A percentile compares a stretch with the other conserved stretches of the same genome.
phyloP scores from a whole-genome alignment of 2,113 vertebrate species.

The Neogale vison region DNA sequence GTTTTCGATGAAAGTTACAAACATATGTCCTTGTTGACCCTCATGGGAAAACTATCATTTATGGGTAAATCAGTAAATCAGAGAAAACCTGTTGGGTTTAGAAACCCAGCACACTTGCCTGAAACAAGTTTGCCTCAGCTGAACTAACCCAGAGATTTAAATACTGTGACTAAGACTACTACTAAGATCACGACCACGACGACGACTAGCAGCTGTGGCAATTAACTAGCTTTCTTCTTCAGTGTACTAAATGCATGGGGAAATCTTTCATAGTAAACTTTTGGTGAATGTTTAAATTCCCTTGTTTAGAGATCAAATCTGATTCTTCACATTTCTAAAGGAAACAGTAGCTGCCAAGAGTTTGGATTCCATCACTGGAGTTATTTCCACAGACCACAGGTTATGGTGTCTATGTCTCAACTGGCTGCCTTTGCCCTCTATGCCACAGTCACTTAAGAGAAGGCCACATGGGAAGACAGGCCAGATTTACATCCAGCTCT shows the following conservation, averaged over 20 bases:
- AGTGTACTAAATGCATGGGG: not conserved
- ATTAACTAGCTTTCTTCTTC: not conserved
- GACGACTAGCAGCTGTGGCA: not conserved
- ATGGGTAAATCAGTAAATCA: not conserved
- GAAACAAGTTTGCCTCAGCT: not conserved
- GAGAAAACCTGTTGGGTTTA: not conserved
- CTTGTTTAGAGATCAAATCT: not conserved
- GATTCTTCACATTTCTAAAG: not conserved
- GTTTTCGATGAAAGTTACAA: constrained; percentile 9
- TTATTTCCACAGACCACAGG: not conserved
- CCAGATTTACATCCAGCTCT: not conserved
- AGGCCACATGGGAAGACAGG: not conserved
- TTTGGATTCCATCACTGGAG: not conserved
- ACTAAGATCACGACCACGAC: not conserved
- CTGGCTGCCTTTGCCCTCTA: not conserved
- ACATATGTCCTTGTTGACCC: not conserved
- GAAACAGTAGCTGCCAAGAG: not conserved
- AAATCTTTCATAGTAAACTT: not conserved
- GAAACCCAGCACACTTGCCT: not conserved
- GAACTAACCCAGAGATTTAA: constrained; percentile 25
- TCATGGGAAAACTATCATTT: not conserved
- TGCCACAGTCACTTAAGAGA: not conserved
- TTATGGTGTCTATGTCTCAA: not conserved
- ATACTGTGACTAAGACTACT: not conserved
- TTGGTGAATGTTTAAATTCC: not conserved